phyloP scores from a whole-genome alignment of 2,888 invertebrate species.

The Chrysopilus asiliformis region DNA sequence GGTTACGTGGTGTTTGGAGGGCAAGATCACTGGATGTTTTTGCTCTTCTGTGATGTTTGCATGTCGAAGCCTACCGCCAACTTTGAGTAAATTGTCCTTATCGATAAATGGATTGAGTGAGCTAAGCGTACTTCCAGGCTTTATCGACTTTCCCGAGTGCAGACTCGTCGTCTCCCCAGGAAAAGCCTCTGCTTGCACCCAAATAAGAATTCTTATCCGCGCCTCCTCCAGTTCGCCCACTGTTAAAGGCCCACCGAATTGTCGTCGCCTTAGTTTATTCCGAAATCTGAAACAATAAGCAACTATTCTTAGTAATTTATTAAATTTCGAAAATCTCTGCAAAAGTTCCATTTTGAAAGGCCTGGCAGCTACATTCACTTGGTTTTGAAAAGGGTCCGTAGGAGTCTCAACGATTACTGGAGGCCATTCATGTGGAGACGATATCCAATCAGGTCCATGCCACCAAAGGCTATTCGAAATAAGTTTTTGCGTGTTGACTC shows the following conservation, averaged over 20 bases:
- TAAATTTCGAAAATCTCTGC: too few species aligned
- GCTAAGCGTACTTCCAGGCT: conserved; percentile 7
- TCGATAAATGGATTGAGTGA: conserved; percentile 12
- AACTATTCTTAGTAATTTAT: too few species aligned
- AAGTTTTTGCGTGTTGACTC: too few species aligned
- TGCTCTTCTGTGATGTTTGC: conserved; percentile 7
- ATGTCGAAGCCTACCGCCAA: conserved; percentile 12
- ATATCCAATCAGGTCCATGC: conserved; percentile 9
- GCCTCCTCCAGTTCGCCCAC: background rate
- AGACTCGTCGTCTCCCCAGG: conserved; percentile 5
- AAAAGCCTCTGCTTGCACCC: background rate
- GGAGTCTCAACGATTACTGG: too few species aligned
- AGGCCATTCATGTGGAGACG: too few species aligned
- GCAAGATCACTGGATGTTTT: conserved; percentile 13
- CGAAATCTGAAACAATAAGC: too few species aligned
- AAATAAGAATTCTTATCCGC: background rate
- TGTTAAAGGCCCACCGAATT: background rate
- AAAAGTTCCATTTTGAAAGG: too few species aligned
- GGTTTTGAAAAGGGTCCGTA: too few species aligned
- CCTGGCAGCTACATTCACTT: too few species aligned
- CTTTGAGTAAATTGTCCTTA: conserved; percentile 9
- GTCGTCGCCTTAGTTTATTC: too few species aligned
- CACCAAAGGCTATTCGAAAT: conserved; percentile 9
- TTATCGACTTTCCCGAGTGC: conserved; percentile 1
- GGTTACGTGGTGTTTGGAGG: conserved; percentile 8